A percentile compares a stretch with the other conserved stretches of the same genome.
Evolutionary conservation across 2,113 vertebrate species (phyloP).

Genomic region (Numenius arquata): DNA sequence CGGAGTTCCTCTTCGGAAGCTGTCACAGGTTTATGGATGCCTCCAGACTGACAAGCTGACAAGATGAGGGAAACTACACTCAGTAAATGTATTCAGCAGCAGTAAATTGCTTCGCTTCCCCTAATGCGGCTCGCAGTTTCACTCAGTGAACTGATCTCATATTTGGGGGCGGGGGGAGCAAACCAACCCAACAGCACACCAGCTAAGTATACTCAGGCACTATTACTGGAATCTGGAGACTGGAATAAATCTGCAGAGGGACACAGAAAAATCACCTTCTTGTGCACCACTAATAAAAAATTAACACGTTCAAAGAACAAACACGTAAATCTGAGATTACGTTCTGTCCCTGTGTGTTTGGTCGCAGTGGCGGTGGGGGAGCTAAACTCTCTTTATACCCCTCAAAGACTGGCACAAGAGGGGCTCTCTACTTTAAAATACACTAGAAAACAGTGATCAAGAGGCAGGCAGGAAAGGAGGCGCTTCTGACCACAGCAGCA

Average conservation of each 20-base stretch:
- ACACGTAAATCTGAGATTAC: background rate
- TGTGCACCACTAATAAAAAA: background rate
- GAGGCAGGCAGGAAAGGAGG: background rate
- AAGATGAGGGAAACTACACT: conserved; percentile 1
- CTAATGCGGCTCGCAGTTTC: background rate
- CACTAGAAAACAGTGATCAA: fast-evolving
- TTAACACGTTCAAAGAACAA: background rate
- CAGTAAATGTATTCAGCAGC: conserved; percentile 8
- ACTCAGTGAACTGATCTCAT: background rate
- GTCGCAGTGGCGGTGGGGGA: background rate
- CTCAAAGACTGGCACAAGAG: background rate
- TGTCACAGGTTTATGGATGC: conserved; percentile 17
- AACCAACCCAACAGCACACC: background rate
- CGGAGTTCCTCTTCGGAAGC: background rate
- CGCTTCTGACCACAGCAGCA: background rate
- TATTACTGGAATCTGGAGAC: background rate
- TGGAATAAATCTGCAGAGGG: background rate
- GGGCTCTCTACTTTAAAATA: background rate
- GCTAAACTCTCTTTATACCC: background rate
- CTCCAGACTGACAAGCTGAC: conserved; percentile 36
- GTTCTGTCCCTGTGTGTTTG: background rate
- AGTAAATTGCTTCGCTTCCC: conserved; percentile 17
- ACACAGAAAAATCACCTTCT: background rate
- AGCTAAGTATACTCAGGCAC: background rate
- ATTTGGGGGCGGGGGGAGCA: background rate